Evolutionary conservation across 2,113 vertebrate genomes (phyloP).

Genomic region (Catagonus wagneri): DNA sequence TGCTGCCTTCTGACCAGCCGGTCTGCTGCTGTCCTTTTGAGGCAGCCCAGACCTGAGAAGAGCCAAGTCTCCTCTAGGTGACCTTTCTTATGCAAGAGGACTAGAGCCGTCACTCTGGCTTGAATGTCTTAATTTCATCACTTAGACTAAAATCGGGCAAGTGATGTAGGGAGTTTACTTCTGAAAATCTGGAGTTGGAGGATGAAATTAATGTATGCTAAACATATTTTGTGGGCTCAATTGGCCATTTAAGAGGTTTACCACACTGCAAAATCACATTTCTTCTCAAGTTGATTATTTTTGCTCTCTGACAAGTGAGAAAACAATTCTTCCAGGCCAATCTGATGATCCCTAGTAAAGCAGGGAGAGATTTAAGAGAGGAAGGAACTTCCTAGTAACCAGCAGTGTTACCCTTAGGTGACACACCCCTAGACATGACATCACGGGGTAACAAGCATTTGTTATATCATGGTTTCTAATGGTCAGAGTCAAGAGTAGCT

Average conservation of each 20-base stretch:
- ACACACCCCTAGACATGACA: not conserved
- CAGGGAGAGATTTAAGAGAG: not conserved
- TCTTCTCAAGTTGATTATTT: constrained; percentile 10
- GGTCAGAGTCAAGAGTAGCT: not conserved
- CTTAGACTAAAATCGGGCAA: not conserved
- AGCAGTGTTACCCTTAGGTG: not conserved
- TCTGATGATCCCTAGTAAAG: not conserved
- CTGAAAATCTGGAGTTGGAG: constrained; percentile 3
- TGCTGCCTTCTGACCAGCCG: not conserved
- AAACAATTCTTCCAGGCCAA: not conserved
- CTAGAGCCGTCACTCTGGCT: not conserved
- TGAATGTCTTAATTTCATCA: not conserved
- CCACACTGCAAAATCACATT: constrained; percentile 1
- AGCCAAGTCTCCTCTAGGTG: constrained; percentile 35
- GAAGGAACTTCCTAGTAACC: not conserved
- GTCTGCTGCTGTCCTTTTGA: constrained; percentile 61
- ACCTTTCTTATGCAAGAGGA: constrained; percentile 16
- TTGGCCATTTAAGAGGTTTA: not conserved
- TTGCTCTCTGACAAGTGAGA: not conserved
- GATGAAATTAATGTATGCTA: not conserved
- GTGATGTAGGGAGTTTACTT: constrained; percentile 15
- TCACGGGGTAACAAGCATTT: not conserved
- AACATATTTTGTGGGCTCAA: not conserved
- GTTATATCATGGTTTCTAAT: not conserved
- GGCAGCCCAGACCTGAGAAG: not conserved